These are phyloP conservation scores for Melikaiella ostensackeni DNA, from an alignment of 2,888 invertebrate species.

Conservation along the genomic window DNA sequence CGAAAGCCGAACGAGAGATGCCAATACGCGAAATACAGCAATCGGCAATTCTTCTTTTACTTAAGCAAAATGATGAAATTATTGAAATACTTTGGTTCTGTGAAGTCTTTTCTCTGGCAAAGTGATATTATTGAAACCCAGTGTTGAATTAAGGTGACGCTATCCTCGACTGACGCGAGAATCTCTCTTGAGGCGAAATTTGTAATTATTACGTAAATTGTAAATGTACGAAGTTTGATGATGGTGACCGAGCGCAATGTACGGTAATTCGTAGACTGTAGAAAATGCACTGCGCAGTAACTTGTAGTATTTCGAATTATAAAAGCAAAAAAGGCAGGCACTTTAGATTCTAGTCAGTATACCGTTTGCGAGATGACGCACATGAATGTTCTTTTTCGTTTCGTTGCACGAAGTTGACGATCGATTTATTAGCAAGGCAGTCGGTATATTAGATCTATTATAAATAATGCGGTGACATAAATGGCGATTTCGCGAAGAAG, in stretches of 20 bases:
- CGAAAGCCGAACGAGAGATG: constrained; percentile 9
- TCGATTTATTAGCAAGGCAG: constrained; percentile 31
- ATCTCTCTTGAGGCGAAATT: constrained; percentile 39
- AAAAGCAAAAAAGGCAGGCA: constrained; percentile 50
- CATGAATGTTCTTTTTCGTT: constrained; percentile 53
- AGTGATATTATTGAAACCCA: constrained; percentile 4
- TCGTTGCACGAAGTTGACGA: constrained; percentile 32
- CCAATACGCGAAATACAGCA: not conserved
- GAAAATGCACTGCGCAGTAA: constrained; percentile 34
- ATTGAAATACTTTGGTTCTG: not conserved
- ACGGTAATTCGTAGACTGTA: constrained; percentile 34
- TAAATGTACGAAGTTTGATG: constrained; percentile 26
- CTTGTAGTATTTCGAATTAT: constrained; percentile 38
- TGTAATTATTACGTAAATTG: constrained; percentile 23
- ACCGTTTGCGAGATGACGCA: constrained; percentile 65
- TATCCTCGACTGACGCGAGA: not conserved
- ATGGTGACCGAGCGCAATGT: constrained; percentile 26
- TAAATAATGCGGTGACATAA: not conserved
- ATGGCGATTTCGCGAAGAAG: constrained; percentile 26
- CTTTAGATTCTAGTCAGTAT: constrained; percentile 73
- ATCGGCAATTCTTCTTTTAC: not conserved
- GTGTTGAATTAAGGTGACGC: constrained; percentile 1
- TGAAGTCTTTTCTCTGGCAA: constrained; percentile 1
- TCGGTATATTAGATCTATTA: constrained; percentile 32
- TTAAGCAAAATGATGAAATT: not conserved